Conservation (phyloP, 2,888 invertebrate genomes). For the Rhagophthalmus giganteus region DNA sequence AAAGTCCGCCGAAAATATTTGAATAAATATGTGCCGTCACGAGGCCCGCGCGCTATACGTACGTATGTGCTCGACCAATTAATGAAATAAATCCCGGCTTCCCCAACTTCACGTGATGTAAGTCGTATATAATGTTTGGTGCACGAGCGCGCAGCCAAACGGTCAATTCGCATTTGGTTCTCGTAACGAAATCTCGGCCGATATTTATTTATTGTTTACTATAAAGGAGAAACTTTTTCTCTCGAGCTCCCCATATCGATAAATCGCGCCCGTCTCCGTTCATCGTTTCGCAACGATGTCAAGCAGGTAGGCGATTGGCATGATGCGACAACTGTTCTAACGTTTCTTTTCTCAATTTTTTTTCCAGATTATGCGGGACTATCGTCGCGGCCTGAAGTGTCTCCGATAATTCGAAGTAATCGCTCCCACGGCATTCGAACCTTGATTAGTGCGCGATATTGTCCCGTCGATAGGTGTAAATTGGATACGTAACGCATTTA, state of each 20-base stretch:
- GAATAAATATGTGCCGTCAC: conserved; percentile 30
- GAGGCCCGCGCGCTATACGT: too few relatives aligned
- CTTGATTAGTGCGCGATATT: conserved; percentile 7
- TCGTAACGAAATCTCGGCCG: neutral
- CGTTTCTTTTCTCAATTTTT: conserved; percentile 14
- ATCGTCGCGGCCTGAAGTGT: conserved; percentile 7
- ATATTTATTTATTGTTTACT: neutral
- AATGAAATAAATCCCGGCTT: conserved; percentile 19
- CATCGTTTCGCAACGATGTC: neutral
- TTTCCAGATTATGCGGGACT: conserved; percentile 16
- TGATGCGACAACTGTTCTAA: conserved; percentile 15
- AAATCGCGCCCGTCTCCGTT: neutral
- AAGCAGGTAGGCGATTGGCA: conserved; percentile 7
- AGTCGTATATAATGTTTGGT: too few relatives aligned
- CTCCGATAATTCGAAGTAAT: conserved; percentile 6
- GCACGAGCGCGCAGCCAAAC: neutral
- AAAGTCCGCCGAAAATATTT: conserved; percentile 30
- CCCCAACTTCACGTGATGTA: conserved; percentile 17
- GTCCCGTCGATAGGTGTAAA: conserved; percentile 1
- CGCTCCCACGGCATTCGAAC: conserved; percentile 2
- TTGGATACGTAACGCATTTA: conserved; percentile 6
- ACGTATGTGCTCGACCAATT: conserved; percentile 25
- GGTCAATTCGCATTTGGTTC: conserved; percentile 4
- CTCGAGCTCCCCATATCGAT: neutral
- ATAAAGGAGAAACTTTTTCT: conserved; percentile 1